phyloP scores from a whole-genome alignment of 2,888 invertebrate species.

The Mechanitis messenoides region DNA sequence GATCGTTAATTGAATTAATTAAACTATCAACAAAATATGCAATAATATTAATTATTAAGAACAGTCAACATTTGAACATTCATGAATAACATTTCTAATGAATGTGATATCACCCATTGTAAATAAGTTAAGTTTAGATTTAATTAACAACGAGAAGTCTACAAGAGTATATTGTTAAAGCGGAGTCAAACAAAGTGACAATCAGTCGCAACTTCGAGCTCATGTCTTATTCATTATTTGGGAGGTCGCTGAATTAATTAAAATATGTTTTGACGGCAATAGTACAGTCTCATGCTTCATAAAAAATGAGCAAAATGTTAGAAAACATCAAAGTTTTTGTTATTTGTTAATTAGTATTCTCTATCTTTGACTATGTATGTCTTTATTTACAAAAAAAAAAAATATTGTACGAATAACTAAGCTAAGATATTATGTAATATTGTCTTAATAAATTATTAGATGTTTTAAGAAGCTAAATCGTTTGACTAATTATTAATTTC shows the following conservation, averaged over 20 bases:
- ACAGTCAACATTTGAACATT: too few species aligned
- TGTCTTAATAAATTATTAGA: too few species aligned
- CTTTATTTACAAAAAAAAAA: too few species aligned
- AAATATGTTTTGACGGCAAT: not conserved
- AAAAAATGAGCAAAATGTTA: conserved; percentile 3
- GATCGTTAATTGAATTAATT: too few species aligned
- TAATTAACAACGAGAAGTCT: not conserved
- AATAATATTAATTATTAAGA: too few species aligned
- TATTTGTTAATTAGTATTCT: not conserved
- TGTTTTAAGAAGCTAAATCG: too few species aligned
- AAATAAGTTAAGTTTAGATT: not conserved
- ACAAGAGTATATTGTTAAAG: not conserved
- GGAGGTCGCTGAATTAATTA: not conserved
- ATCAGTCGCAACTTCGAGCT: not conserved
- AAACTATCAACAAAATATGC: too few species aligned
- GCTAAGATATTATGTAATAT: too few species aligned
- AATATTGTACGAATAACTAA: too few species aligned
- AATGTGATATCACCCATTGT: not conserved
- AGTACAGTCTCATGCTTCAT: not conserved
- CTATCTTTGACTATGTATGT: too few species aligned
- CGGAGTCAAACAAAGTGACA: not conserved
- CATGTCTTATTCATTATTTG: conserved; percentile 6
- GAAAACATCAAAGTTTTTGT: not conserved
- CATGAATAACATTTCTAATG: too few species aligned
- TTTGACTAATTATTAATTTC: too few species aligned